Base-by-base conservation (phyloP, 2,797 vertebrate genomes). In the Masticophis lateralis region DNA sequence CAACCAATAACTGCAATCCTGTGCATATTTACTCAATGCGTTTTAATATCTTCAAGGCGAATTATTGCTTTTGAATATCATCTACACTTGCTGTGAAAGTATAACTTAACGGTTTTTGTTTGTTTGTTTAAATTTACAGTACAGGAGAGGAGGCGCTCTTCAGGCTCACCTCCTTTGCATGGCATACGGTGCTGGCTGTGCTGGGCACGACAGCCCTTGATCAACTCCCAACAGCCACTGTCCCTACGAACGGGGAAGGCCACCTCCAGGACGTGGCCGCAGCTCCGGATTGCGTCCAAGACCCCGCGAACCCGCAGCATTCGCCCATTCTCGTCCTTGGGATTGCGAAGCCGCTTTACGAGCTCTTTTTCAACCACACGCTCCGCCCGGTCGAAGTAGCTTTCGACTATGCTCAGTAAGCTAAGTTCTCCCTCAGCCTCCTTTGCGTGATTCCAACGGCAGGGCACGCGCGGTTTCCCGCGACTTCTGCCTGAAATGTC, bases 231-330 rank as follows among this genome's bases (percentile, higher is more conserved):
- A 51, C 32, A 47, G 87, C 87, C 90, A 11, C 59, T 53, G 53
- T 92, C 90, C 25, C 90, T 92, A 8, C 87, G 90, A 5, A 94
- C 1, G 4, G 93, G 90, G 28, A 92, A 91, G 53, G 87, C 69
- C 51, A 92, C 89, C 28, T 92, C 93, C 37, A 94, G 90, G 51
- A 93, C 22, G 61, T 87, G 93, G 87, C 61, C 43, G 57, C 93
- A 91, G 47, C 2, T 61, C 20, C 37, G 83, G 69, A 32, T 59
- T 32, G 56, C 51, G 1, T 57, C 87, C 25, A 86, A 91, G 91
- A 91, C 91, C 37, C 92, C 59, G 3, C 87, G 87, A 20, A 91
- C 90, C 69, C 89, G 32, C 56, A 86, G 20, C 59, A 43, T 0
- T 79, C 66, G 86, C 57, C 88, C 83, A 1, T 51, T 27, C 47